Evolutionary conservation across 2,113 vertebrate genomes (phyloP).

Genomic region (Melanerpes aurifrons): DNA sequence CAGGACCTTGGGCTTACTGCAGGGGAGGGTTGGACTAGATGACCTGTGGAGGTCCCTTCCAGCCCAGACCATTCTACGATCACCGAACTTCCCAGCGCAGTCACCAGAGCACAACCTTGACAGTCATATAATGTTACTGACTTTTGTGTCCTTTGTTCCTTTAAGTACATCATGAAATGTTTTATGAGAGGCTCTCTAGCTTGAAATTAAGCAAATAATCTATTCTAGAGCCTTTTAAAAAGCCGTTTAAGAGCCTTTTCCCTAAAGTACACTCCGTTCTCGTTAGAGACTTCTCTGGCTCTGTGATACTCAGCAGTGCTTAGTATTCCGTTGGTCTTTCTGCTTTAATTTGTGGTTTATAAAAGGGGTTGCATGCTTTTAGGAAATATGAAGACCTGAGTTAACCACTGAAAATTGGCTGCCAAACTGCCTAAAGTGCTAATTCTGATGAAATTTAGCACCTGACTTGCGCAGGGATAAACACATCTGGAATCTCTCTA

Average conservation of each 20-base stretch:
- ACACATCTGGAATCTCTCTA: constrained; percentile 54
- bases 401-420: constrained; percentile 34
- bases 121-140: neutral
- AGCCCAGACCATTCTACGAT: neutral
- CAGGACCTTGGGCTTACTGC: neutral
- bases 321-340: neutral
- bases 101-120: neutral
- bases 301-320: neutral
- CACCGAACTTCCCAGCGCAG: rapidly evolving
- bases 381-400: neutral
- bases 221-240: neutral
- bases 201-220: constrained; percentile 33
- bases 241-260: neutral
- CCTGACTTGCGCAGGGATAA: constrained; percentile 34
- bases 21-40: too few relatives aligned
- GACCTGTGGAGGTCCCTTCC: too few relatives aligned
- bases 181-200: neutral
- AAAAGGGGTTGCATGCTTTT: neutral
- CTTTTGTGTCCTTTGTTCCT: neutral
- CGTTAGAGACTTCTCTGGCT: neutral
- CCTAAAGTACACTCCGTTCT: constrained; percentile 13
- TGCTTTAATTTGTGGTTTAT: neutral
- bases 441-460: constrained; percentile 64
- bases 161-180: neutral
- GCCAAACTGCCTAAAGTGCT: constrained; percentile 34